phyloP scores from a whole-genome alignment of 2,797 vertebrate genomes.

The Xyrichtys novacula region DNA sequence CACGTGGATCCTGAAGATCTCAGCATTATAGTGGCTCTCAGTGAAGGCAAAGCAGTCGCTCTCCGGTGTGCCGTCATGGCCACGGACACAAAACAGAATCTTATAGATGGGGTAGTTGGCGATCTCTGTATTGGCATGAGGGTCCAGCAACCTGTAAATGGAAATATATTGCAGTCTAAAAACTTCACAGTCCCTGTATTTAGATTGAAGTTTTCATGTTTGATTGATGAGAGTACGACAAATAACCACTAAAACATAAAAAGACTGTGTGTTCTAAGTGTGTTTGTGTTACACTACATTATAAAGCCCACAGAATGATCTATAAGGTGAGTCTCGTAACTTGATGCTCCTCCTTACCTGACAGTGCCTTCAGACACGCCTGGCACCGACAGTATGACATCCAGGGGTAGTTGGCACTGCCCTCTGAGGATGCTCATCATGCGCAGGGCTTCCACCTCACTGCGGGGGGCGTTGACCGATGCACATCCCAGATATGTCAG shows the following conservation, averaged over 20 bases:
- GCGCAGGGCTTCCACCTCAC: constrained; percentile 96
- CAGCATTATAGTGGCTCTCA: constrained; percentile 97
- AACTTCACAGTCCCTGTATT: too few relatives aligned
- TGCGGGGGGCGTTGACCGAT: constrained; percentile 97
- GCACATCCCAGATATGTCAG: constrained; percentile 98
- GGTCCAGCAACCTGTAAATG: constrained; percentile 91
- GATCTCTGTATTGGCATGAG: constrained; percentile 94
- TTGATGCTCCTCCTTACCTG: constrained; percentile 85
- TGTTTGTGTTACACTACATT: too few relatives aligned
- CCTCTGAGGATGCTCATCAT: constrained; percentile 98
- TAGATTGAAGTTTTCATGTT: neutral
- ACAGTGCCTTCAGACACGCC: constrained; percentile 98
- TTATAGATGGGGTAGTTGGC: constrained; percentile 99
- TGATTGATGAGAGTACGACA: neutral
- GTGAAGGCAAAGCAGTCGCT: constrained; percentile 99
- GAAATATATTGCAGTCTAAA: neutral
- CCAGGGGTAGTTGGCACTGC: constrained; percentile 94
- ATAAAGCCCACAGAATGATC: neutral
- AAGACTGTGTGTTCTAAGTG: too few relatives aligned
- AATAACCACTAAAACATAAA: neutral
- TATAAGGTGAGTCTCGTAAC: too few relatives aligned
- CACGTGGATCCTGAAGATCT: constrained; percentile 99
- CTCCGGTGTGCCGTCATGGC: constrained; percentile 95
- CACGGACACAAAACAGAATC: constrained; percentile 98
- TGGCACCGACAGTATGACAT: constrained; percentile 96